These are phyloP conservation scores for Lasioglossum albipes DNA, from an alignment of 1,140 invertebrate genomes.

Conservation along the genomic window DNA sequence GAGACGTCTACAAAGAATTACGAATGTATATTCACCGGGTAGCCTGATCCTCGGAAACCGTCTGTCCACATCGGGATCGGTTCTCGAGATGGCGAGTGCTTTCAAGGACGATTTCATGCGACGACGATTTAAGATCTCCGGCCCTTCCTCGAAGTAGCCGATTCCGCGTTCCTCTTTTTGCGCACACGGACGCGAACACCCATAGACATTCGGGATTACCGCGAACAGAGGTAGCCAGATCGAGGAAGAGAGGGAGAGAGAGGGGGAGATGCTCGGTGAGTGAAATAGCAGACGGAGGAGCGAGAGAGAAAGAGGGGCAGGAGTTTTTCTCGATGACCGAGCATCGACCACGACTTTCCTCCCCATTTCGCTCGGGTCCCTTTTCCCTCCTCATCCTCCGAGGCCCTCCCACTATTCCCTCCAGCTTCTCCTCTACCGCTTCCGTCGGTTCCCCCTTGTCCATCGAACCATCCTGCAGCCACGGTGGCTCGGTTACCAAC, in stretches of 20 bases:
- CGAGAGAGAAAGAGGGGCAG: not conserved
- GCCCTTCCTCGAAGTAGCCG: conserved; percentile 4
- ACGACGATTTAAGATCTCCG: conserved; percentile 35
- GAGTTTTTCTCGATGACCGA: conserved; percentile 48
- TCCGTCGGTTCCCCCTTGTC: not conserved
- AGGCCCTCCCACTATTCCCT: too few species aligned
- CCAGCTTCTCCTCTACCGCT: too few species aligned
- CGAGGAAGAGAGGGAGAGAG: not conserved
- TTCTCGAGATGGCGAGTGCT: conserved; percentile 37
- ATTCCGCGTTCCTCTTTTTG: conserved; percentile 20
- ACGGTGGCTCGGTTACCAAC: conserved; percentile 54
- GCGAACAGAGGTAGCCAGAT: conserved; percentile 13
- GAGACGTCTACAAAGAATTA: conserved; percentile 2
- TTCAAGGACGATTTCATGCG: conserved; percentile 45
- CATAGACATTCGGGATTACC: conserved; percentile 39
- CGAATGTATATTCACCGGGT: conserved; percentile 32
- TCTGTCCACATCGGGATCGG: conserved; percentile 24
- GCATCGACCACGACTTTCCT: conserved; percentile 45
- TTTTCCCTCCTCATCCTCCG: too few species aligned
- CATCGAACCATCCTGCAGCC: conserved; percentile 5
- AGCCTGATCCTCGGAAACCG: not conserved
- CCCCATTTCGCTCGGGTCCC: not conserved
- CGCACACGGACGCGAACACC: conserved; percentile 37
- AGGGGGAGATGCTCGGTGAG: too few species aligned
- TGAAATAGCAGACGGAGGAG: too few species aligned